phyloP scores from a whole-genome alignment of 2,113 vertebrate genomes.

The Promerops cafer region DNA sequence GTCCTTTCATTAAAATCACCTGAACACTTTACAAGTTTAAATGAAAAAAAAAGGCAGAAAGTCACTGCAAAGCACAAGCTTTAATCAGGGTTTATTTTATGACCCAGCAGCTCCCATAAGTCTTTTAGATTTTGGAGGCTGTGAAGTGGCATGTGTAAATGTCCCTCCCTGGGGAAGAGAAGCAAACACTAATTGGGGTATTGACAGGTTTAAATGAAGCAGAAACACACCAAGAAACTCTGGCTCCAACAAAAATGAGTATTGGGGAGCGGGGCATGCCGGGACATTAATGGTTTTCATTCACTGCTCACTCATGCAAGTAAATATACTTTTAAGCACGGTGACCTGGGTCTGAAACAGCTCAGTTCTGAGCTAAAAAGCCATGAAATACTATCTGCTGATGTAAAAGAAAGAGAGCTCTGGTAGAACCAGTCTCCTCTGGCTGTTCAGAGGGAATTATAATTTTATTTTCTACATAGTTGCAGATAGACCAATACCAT shows the following conservation, averaged over 20 bases:
- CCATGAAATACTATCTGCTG: conserved; percentile 61
- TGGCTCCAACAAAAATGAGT: not conserved
- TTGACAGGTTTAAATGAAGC: conserved; percentile 79
- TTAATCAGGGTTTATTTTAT: conserved; percentile 36
- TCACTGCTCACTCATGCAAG: conserved; percentile 63
- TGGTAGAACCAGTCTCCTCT: not conserved
- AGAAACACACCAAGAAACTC: conserved; percentile 66
- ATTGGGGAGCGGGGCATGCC: not conserved
- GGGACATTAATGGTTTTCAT: conserved; percentile 60
- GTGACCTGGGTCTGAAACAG: conserved; percentile 36
- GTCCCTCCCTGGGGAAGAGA: conserved; percentile 61
- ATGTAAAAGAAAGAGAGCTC: conserved; percentile 11
- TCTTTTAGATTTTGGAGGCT: conserved; percentile 31
- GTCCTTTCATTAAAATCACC: not conserved
- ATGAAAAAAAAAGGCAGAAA: not conserved
- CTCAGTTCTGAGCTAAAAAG: conserved; percentile 63
- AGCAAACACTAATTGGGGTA: conserved; percentile 74
- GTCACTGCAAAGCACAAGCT: not conserved
- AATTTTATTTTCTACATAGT: not conserved
- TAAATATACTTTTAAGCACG: conserved; percentile 57
- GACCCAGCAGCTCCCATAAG: not conserved
- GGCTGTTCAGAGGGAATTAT: not conserved
- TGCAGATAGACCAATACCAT: not conserved
- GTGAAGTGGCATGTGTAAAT: conserved; percentile 58
- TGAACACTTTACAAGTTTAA: not conserved